Evolutionary conservation across 2,113 vertebrate species (phyloP).

Genomic region (Myanophis thanlyinensis): DNA sequence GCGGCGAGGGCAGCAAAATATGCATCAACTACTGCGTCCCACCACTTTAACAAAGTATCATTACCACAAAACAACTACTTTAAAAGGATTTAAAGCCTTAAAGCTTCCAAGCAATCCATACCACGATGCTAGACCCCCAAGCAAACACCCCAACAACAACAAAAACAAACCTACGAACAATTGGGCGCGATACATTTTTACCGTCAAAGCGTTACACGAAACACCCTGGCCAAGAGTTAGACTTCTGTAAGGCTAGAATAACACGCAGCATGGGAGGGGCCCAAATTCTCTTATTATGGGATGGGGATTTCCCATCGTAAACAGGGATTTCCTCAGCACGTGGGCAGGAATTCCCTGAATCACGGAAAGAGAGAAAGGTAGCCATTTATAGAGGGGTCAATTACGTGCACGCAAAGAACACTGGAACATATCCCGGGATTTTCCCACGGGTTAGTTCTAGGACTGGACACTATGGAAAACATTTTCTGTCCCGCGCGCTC

Average conservation of each 20-base stretch:
- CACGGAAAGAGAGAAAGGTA: constrained; percentile 3
- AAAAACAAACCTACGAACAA: background rate
- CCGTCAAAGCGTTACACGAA: background rate
- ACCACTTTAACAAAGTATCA: background rate
- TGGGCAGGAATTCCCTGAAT: constrained; percentile 26
- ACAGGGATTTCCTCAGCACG: constrained; percentile 30
- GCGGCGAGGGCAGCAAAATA: constrained; percentile 1
- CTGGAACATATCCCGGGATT: background rate
- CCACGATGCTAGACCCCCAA: background rate
- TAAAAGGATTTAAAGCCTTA: background rate
- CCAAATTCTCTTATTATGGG: constrained; percentile 12
- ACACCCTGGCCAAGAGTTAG: background rate
- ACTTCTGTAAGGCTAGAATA: constrained; percentile 4
- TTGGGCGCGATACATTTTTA: background rate
- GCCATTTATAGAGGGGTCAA: constrained; percentile 15
- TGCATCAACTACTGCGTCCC: constrained; percentile 35
- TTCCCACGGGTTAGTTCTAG: background rate
- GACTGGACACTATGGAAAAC: background rate
- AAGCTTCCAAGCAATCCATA: background rate
- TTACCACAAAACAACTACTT: background rate
- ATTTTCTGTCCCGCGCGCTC: background rate
- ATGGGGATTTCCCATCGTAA: constrained; percentile 27
- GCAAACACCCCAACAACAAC: background rate
- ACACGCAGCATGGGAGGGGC: constrained; percentile 17
- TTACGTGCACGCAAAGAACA: background rate